Percentiles rank a stretch among this genome's conserved stretches.
These are phyloP conservation scores for Gopherus flavomarginatus DNA, from an alignment of 2,113 vertebrate genomes.

Conservation along the genomic window DNA sequence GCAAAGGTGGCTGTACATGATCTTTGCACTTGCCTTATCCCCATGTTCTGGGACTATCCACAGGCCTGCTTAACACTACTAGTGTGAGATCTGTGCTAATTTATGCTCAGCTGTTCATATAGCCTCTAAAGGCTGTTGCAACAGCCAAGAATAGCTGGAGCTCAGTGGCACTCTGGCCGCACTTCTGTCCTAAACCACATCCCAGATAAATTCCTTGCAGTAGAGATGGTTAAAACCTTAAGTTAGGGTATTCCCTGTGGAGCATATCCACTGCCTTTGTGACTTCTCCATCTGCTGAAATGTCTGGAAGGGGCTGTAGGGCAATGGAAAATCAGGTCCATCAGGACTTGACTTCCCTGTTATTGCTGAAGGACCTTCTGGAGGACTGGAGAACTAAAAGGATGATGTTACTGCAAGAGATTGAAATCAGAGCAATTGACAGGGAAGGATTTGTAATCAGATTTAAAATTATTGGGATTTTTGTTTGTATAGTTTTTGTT, in stretches of 20 bases:
- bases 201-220: neutral
- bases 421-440: neutral
- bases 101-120: neutral
- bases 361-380: neutral
- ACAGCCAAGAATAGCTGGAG: constrained; percentile 17
- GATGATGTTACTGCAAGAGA: neutral
- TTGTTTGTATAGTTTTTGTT: neutral
- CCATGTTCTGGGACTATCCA: neutral
- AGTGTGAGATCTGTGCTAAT: neutral
- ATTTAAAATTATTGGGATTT: neutral
- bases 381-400: neutral
- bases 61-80: too few relatives aligned
- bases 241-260: neutral
- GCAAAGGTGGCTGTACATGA: neutral
- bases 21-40: neutral
- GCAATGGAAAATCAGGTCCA: neutral
- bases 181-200: neutral
- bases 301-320: fast-evolving
- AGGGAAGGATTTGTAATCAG: neutral
- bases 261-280: neutral
- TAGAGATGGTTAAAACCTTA: neutral
- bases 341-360: neutral
- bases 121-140: neutral
- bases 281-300: neutral
- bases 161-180: neutral